Conservation (phyloP, 2,797 vertebrate species). For the Poliocrania exsul region DNA sequence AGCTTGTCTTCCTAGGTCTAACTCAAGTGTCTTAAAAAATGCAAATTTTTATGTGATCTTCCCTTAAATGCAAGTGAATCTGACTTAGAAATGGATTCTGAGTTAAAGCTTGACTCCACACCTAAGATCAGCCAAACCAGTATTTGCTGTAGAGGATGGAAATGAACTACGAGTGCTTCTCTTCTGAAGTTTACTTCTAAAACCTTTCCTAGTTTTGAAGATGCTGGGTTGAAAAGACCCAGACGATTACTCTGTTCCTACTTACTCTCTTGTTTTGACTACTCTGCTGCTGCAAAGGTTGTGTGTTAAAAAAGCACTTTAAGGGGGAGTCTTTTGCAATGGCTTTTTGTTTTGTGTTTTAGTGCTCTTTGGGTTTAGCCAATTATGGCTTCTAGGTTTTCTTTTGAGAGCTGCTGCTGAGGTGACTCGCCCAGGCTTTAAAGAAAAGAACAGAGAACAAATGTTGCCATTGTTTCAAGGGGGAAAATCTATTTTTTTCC, state of each 20-base stretch:
- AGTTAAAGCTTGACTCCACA: neutral
- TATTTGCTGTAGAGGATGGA: conserved; percentile 17
- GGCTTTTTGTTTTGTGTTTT: neutral
- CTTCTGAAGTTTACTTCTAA: conserved; percentile 31
- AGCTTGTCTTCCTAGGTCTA: conserved; percentile 76
- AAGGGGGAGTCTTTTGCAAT: neutral
- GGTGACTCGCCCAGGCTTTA: conserved; percentile 54
- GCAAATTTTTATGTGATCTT: conserved; percentile 24
- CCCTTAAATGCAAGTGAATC: neutral
- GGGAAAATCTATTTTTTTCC: neutral
- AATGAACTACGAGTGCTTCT: neutral
- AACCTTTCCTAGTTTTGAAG: neutral
- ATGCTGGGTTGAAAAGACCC: neutral
- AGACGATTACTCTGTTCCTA: neutral
- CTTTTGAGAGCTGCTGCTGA: conserved; percentile 69
- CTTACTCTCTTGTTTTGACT: conserved; percentile 3
- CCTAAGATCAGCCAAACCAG: neutral
- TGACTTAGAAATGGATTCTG: neutral
- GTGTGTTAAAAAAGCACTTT: neutral
- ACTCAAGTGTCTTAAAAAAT: conserved; percentile 76
- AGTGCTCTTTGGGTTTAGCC: conserved; percentile 41
- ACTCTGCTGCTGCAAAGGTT: neutral
- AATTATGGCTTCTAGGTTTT: conserved; percentile 62
- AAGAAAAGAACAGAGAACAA: conserved; percentile 69
- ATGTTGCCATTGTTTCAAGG: conserved; percentile 70